These are phyloP conservation scores for Caenorhabditis sp. DNA, from an alignment of 2,888 invertebrate species.

Conservation along the genomic window DNA sequence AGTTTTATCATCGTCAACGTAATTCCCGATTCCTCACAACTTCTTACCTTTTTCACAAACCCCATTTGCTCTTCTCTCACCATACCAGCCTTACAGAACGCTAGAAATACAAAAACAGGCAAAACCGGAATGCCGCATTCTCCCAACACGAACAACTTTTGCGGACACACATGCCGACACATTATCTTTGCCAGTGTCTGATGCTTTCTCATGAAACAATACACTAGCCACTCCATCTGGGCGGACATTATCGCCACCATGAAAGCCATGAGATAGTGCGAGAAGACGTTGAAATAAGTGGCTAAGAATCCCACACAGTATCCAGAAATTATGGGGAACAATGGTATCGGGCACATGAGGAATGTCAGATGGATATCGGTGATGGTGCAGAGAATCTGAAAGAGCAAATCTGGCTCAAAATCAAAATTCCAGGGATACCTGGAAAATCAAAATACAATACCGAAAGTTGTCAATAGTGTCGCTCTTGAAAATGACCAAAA, in stretches of 20 bases:
- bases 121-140: not conserved
- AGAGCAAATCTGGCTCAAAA: too few relatives aligned
- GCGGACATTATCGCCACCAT: constrained; percentile 18
- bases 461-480: constrained; percentile 38
- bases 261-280: constrained; percentile 27
- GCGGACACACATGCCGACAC: constrained; percentile 15
- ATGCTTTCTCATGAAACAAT: constrained; percentile 48
- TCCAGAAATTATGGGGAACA: constrained; percentile 35
- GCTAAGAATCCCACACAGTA: constrained; percentile 15
- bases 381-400: constrained; percentile 33
- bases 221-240: constrained; percentile 31
- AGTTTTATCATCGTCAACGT: too few relatives aligned
- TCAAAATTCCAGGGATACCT: constrained; percentile 12
- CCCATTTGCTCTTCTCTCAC: constrained; percentile 18
- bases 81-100: constrained; percentile 27
- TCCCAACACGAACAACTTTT: not conserved
- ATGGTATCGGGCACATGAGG: constrained; percentile 28
- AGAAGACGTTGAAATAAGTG: not conserved
- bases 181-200: constrained; percentile 38
- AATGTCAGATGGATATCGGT: constrained; percentile 30
- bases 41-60: constrained; percentile 29
- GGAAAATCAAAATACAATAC: constrained; percentile 37
- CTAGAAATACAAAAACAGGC: constrained; percentile 7
- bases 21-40: not conserved
- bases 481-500: constrained; percentile 23